Evolutionary conservation across 2,888 invertebrate genomes (phyloP).

Genomic region (Cryptus armator): DNA sequence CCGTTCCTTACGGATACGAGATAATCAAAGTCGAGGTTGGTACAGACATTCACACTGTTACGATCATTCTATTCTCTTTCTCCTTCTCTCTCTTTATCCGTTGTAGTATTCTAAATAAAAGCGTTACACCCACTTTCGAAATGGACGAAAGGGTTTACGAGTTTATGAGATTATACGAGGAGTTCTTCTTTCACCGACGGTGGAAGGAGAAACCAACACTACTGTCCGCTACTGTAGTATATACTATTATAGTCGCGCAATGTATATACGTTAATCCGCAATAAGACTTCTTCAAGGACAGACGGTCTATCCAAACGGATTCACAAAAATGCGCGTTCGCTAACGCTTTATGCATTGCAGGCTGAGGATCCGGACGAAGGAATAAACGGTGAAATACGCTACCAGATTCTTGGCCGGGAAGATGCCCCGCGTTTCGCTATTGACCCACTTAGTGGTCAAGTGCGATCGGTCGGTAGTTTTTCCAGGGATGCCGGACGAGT

Average conservation of each 20-base stretch:
- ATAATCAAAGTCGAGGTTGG: conserved; percentile 91
- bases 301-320: neutral
- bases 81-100: neutral
- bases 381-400: conserved; percentile 92
- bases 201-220: neutral
- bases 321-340: conserved; percentile 47
- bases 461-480: conserved; percentile 90
- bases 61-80: conserved; percentile 3
- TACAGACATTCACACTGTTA: conserved; percentile 29
- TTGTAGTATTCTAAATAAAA: conserved; percentile 35
- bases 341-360: conserved; percentile 81
- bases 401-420: conserved; percentile 91
- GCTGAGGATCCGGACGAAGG: conserved; percentile 92
- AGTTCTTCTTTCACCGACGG: neutral
- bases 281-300: conserved; percentile 56
- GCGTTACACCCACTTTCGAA: conserved; percentile 2
- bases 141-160: conserved; percentile 27
- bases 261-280: conserved; percentile 23
- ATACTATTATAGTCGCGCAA: neutral
- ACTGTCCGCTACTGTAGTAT: conserved; percentile 6
- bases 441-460: conserved; percentile 91
- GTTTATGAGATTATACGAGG: conserved; percentile 59
- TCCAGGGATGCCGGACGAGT: conserved; percentile 90
- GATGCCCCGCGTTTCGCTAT: conserved; percentile 92
- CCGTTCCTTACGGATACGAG: conserved; percentile 93